These are phyloP conservation scores for Meteorus sp. DNA, from an alignment of 1,140 invertebrate genomes.

Conservation along the genomic window DNA sequence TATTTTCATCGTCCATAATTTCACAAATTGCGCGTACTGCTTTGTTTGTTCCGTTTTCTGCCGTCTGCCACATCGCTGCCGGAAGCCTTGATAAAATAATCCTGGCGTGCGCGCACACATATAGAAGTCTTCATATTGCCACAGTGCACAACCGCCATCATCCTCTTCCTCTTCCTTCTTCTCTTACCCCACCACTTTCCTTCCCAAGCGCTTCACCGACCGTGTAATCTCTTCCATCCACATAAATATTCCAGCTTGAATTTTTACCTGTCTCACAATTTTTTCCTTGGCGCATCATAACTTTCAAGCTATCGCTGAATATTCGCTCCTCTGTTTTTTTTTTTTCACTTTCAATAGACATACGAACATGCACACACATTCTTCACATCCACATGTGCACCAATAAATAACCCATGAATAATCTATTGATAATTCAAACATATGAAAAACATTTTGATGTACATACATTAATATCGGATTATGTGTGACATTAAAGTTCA, in stretches of 20 bases:
- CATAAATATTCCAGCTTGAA: slow-evolving; percentile 13
- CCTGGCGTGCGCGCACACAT: no score
- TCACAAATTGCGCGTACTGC: no score
- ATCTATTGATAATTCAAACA: no score
- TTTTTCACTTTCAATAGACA: not conserved
- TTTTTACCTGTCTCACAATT: not conserved
- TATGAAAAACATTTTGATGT: no score
- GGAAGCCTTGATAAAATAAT: slow-evolving; percentile 22
- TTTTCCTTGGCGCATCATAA: not conserved
- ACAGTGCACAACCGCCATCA: not conserved
- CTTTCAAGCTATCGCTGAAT: slow-evolving; percentile 5
- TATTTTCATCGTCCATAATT: not conserved
- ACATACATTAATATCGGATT: no score
- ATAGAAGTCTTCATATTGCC: slow-evolving; percentile 14
- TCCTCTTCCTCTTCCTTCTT: not conserved
- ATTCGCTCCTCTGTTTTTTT: no score
- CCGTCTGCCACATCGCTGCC: not conserved
- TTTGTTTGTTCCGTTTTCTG: not conserved
- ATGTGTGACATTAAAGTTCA: no score
- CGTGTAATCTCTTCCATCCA: slow-evolving; percentile 11
- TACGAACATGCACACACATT: not conserved
- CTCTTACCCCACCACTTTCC: not conserved
- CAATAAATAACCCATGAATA: not conserved
- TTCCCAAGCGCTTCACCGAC: not conserved
- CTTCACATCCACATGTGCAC: not conserved